Evolutionary conservation across 1,140 invertebrate species (phyloP), one percentile per base, ranked within the genome.

Genomic region (Hylaeus anthracinus): DNA sequence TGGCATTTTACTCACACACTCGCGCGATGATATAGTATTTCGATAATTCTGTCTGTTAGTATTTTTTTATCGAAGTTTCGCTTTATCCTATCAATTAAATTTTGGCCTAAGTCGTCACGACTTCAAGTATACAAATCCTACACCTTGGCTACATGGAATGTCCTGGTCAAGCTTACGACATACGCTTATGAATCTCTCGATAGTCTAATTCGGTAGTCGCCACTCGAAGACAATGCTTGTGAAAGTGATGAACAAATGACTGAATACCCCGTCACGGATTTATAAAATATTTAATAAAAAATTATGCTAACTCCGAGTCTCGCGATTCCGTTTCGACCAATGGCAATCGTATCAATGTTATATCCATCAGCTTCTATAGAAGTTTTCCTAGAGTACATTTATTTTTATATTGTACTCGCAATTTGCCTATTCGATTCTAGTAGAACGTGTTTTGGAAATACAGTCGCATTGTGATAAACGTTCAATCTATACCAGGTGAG

Each of bases 51-150:
- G 26, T 26, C 26, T 26, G 26, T 26, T 26, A 26, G 26, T 26
- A 26, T 26, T 26, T 26, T 26, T 26, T 26, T 26, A 26, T 26
- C 26, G 26, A 26, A 26, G 26, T 26, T 4, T 48, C 37, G 56
- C 10, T 5, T 58, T 48, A 69, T 12, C n/a, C 14, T n/a, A 8
- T 39, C 12, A 1, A 37, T 75, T 56, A 37, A 1, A 60, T 72
- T 85, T 85, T 86, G 74, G 60, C 73, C 43, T 72, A 41, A 39
- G 10, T 84, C 73, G 64, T 86, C 66, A 82, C 63, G 79, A 67
- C 85, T 51, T 56, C 15, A 79, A 79, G 63, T 78, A 72, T 61
- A 85, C 71, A 37, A 56, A 43, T 81, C 41, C 41, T 67, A 67
- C 48, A 65, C 26, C 14, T 71, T 37, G 67, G n/a, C 63, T 58